These are phyloP conservation scores for Schrankia costaestrigalis DNA, from an alignment of 2,888 invertebrate genomes.

Conservation along the genomic window DNA sequence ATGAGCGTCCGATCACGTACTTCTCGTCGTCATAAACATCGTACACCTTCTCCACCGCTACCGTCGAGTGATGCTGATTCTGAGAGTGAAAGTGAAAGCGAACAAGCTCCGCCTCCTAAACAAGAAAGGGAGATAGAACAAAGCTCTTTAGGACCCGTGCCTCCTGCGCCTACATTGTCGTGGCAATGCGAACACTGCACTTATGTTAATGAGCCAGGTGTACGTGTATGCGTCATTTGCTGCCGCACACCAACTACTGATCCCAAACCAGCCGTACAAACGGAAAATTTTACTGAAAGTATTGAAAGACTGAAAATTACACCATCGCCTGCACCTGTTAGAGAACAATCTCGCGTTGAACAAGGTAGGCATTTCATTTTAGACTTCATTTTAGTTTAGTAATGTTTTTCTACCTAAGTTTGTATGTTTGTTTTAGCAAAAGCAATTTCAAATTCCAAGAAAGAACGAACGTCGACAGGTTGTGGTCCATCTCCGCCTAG, in stretches of 20 bases:
- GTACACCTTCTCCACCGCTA: conserved; percentile 64
- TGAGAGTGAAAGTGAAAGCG: conserved; percentile 71
- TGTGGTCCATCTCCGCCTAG: conserved; percentile 83
- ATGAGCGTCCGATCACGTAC: conserved; percentile 85
- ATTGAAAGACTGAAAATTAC: conserved; percentile 35
- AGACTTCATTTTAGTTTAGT: neutral
- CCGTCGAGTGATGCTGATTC: conserved; percentile 83
- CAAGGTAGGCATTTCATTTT: conserved; percentile 82
- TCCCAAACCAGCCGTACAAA: conserved; percentile 38
- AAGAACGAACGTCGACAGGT: conserved; percentile 75
- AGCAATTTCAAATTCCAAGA: conserved; percentile 47
- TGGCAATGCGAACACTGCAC: conserved; percentile 97
- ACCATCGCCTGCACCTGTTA: conserved; percentile 11
- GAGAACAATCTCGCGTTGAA: conserved; percentile 54
- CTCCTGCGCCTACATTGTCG: conserved; percentile 77
- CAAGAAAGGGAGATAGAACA: conserved; percentile 38
- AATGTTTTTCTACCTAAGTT: neutral
- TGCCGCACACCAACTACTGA: conserved; percentile 87
- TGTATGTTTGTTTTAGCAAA: conserved; percentile 34
- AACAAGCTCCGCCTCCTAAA: conserved; percentile 24
- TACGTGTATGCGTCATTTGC: conserved; percentile 90
- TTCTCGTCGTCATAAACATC: conserved; percentile 76
- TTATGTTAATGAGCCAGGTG: conserved; percentile 89
- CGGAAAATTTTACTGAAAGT: conserved; percentile 25
- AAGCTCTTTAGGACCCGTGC: conserved; percentile 62